Evolutionary conservation across 2,888 invertebrate genomes (phyloP).

Genomic region (Crepidodera aurea): DNA sequence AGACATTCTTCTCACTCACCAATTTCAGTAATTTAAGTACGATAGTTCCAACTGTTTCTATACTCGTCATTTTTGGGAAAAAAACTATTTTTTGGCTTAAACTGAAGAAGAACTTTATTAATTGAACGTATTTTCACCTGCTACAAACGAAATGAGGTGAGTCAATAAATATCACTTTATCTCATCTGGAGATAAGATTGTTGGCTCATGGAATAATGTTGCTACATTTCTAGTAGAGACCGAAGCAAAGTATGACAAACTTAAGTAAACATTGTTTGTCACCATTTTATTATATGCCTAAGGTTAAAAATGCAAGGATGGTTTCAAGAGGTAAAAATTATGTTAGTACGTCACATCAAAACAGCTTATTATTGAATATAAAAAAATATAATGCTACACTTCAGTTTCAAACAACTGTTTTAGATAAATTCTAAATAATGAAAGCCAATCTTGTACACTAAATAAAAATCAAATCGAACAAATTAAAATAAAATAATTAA

Average conservation of each 20-base stretch:
- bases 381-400: too few species aligned
- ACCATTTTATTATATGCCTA: not conserved
- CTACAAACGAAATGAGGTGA: constrained; percentile 43
- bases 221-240: constrained; percentile 8
- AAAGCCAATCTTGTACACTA: too few species aligned
- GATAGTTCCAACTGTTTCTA: constrained; percentile 82
- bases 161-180: constrained; percentile 38
- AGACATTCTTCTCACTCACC: constrained; percentile 69
- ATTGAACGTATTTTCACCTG: constrained; percentile 38
- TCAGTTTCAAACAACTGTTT: too few species aligned
- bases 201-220: constrained; percentile 13
- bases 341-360: too few species aligned
- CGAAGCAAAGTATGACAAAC: constrained; percentile 26
- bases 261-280: constrained; percentile 4
- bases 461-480: too few species aligned
- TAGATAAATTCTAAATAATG: too few species aligned
- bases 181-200: constrained; percentile 38
- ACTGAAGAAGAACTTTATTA: constrained; percentile 23
- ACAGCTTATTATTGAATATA: too few species aligned
- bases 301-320: too few species aligned
- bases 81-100: not conserved
- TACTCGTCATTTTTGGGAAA: constrained; percentile 74
- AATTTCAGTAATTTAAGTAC: constrained; percentile 83
- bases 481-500: too few species aligned
- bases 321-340: too few species aligned